Evolutionary conservation across 1,140 invertebrate genomes (phyloP), one percentile per base, ranked within the genome.

Genomic region (Oedothorax gibbosus): DNA sequence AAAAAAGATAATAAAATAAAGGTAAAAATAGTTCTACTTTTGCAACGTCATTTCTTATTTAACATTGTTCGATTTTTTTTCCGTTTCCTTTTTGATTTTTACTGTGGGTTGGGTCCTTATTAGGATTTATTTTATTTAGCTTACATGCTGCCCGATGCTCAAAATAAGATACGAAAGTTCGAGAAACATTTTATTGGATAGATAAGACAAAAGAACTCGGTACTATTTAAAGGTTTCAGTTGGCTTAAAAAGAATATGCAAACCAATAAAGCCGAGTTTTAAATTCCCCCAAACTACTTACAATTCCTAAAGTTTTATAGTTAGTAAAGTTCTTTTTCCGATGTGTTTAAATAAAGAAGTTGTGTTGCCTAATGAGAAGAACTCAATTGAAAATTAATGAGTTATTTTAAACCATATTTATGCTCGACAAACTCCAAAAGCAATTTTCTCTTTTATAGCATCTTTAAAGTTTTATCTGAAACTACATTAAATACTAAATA

Each of bases 31-130:
- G 72, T 75, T 75, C 54, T 60, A 57, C 72, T 57, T 75, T 75
- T 56, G 20, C 60, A 75, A 18, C 72, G 56, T 75, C 72, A 75
- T 75, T 75, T 75, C 72, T 75, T 75, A 75, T 75, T 75, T 75
- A 75, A 75, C 72, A 75, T 75, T 75, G 72, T 75, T 75, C 7
- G 56, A 60, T 75, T 60, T 73, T 75, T 73, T 75, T 20, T 60
- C 5, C 15, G 4, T 75, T 60, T 49, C 65, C 11, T 66, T 66
- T 20, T 6, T 7, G n/a, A n/a, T 14, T 57, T 51, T 21, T 62
- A 51, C 15, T 71, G 51, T 18, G 68, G 69, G 54, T 71, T 71
- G 51, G 69, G 54, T 53, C 51, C 69, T 71, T 71, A 35, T 71
- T 71, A 71, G 69, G 54, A 15, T 51, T 18, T 35, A 35, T 35